Evolutionary conservation across 2,888 invertebrate species (phyloP).

Genomic region (Folsomia manolachei): DNA sequence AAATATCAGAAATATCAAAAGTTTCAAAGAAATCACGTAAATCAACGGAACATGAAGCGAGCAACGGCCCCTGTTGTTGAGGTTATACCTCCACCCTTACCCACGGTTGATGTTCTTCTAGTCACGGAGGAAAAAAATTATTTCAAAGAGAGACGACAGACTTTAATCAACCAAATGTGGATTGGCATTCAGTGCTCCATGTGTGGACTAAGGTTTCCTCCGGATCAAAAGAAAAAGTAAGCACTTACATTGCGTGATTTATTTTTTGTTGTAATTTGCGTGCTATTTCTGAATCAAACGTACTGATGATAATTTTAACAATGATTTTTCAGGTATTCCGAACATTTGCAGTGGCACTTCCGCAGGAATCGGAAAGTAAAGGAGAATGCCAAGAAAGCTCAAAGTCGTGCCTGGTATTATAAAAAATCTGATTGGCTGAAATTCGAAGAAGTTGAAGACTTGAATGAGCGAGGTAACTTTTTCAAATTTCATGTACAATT

Average conservation of each 20-base stretch:
- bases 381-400: constrained; percentile 77
- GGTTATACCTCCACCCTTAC: constrained; percentile 9
- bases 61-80: background rate
- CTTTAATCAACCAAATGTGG: constrained; percentile 61
- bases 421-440: constrained; percentile 87
- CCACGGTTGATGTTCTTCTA: constrained; percentile 42
- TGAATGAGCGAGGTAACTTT: constrained; percentile 73
- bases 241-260: background rate
- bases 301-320: too few relatives aligned
- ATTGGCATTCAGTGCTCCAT: constrained; percentile 94
- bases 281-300: too few relatives aligned
- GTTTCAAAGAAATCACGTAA: background rate
- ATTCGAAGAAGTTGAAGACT: constrained; percentile 88
- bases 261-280: too few relatives aligned
- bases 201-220: constrained; percentile 90
- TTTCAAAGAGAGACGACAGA: constrained; percentile 42
- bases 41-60: constrained; percentile 14
- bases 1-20: constrained; percentile 37
- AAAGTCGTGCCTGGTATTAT: constrained; percentile 86
- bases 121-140: constrained; percentile 28
- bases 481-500: background rate
- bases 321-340: constrained; percentile 73
- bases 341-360: constrained; percentile 99
- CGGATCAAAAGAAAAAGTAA: constrained; percentile 65
- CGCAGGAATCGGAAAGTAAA: constrained; percentile 84